A percentile compares a stretch with the other conserved stretches of the same genome.
Evolutionary conservation across 2,113 vertebrate genomes (phyloP).

Genomic region (Heterotis niloticus): DNA sequence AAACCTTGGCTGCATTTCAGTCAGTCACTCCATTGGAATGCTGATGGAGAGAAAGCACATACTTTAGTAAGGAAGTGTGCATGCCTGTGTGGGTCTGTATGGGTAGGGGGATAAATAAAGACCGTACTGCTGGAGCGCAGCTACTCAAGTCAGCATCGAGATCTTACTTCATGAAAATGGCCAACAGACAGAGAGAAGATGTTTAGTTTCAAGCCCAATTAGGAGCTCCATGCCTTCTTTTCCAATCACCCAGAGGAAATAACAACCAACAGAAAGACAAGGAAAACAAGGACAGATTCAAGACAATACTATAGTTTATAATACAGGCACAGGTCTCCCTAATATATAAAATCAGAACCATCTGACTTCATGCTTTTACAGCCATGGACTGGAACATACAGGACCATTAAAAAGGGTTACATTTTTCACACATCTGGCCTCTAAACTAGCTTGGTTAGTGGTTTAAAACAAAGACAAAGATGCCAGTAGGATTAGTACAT

Average conservation of each 20-base stretch:
- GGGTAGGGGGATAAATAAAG: background rate
- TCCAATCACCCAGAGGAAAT: constrained; percentile 37
- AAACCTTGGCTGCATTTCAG: constrained; percentile 58
- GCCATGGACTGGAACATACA: constrained; percentile 27
- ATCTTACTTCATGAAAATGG: background rate
- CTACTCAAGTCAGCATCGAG: background rate
- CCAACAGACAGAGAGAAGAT: background rate
- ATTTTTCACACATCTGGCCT: constrained; percentile 38
- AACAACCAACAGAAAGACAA: constrained; percentile 25
- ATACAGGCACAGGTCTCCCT: constrained; percentile 54
- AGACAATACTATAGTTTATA: constrained; percentile 48
- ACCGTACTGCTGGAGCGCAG: too few species aligned
- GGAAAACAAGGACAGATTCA: constrained; percentile 32
- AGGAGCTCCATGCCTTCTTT: constrained; percentile 49
- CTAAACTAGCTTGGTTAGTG: constrained; percentile 53
- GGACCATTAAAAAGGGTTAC: constrained; percentile 33
- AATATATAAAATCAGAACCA: constrained; percentile 32
- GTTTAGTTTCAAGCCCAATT: constrained; percentile 20
- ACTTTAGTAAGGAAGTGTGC: background rate
- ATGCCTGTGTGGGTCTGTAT: background rate
- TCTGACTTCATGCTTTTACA: constrained; percentile 37
- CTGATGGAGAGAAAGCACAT: constrained; percentile 37
- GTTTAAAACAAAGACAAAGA: constrained; percentile 48
- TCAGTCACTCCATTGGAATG: constrained; percentile 54
- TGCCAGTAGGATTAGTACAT: constrained; percentile 34